Conservation (phyloP, 2,888 invertebrate species). For the Electrophaes corylata region DNA sequence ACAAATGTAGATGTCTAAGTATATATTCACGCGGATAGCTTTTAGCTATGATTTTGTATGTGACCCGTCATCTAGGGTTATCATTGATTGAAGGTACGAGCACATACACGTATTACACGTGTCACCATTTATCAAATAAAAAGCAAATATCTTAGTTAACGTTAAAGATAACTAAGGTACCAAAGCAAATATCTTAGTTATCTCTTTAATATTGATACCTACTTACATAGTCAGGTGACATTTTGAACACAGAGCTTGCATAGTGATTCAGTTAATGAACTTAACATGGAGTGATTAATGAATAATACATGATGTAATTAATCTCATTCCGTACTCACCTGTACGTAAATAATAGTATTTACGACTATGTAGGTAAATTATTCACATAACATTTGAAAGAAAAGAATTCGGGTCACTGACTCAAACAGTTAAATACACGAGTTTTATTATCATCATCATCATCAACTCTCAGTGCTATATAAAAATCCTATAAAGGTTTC, state of each 20-base stretch:
- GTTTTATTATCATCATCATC: too few species aligned
- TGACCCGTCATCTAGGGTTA: too few species aligned
- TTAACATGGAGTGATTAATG: constrained; percentile 33
- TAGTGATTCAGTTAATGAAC: constrained; percentile 26
- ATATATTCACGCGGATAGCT: too few species aligned
- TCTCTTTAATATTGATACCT: background rate
- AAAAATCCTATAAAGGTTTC: too few species aligned
- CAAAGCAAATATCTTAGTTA: background rate
- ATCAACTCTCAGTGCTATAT: too few species aligned
- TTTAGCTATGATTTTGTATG: too few species aligned
- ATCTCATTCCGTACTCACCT: constrained; percentile 28
- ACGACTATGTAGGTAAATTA: constrained; percentile 7
- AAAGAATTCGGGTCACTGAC: background rate
- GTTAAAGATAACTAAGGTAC: too few species aligned
- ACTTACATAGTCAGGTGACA: constrained; percentile 7
- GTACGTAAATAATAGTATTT: constrained; percentile 11
- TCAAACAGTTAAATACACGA: background rate
- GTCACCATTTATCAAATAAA: too few species aligned
- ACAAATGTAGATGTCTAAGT: too few species aligned
- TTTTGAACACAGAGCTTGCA: constrained; percentile 10
- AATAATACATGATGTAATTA: constrained; percentile 36
- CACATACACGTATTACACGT: too few species aligned
- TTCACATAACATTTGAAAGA: background rate
- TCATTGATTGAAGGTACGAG: too few species aligned
- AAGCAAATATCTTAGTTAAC: too few species aligned